Evolutionary conservation across 1,140 invertebrate genomes (phyloP).

Genomic region (Drosophila chauvacae): DNA sequence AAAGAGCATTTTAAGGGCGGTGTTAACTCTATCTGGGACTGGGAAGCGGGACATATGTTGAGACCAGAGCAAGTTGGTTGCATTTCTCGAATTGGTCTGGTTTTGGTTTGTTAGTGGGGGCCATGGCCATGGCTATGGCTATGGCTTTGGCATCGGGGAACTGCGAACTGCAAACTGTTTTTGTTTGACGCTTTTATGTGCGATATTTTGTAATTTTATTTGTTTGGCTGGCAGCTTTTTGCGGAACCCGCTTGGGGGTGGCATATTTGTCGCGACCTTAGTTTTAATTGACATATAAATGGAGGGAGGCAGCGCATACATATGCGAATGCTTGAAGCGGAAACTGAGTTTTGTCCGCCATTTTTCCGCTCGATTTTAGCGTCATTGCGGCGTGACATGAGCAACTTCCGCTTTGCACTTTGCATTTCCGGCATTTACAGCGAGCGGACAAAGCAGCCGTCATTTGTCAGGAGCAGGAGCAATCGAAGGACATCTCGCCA

Average conservation of each 20-base stretch:
- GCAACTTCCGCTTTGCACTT: constrained; percentile 75
- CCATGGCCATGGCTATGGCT: background rate
- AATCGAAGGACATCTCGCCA: constrained; percentile 2
- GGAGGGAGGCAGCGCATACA: background rate
- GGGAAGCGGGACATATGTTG: constrained; percentile 13
- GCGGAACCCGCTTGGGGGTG: background rate
- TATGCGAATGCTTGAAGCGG: constrained; percentile 36
- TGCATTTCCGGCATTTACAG: constrained; percentile 58
- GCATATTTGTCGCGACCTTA: constrained; percentile 34
- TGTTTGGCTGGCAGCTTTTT: constrained; percentile 27
- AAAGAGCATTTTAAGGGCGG: background rate
- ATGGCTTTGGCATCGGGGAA: background rate
- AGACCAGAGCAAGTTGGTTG: constrained; percentile 43
- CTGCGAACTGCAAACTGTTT: constrained; percentile 4
- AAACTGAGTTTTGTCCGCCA: constrained; percentile 53
- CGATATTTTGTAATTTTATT: constrained; percentile 62
- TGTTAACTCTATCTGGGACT: background rate
- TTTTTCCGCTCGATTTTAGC: constrained; percentile 34
- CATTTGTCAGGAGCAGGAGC: constrained; percentile 36
- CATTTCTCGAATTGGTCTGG: constrained; percentile 55
- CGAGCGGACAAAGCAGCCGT: constrained; percentile 43
- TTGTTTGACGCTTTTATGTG: constrained; percentile 24
- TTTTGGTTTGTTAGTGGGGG: constrained; percentile 33
- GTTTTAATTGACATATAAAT: constrained; percentile 52
- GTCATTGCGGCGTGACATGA: constrained; percentile 65